These are phyloP conservation scores for Aromia moschata DNA, from an alignment of 2,888 invertebrate species.

Conservation along the genomic window DNA sequence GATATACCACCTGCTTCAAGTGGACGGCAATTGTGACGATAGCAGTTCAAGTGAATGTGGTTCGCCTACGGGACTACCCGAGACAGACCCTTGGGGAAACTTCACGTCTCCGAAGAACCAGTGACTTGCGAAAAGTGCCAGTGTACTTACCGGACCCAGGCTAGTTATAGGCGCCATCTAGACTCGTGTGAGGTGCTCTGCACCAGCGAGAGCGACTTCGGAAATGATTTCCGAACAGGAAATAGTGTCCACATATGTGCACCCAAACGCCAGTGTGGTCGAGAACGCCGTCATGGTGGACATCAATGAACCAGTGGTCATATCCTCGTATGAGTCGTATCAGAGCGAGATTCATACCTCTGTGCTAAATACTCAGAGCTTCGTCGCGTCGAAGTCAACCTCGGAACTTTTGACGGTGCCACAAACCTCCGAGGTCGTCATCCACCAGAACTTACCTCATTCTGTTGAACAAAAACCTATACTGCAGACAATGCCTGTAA, in stretches of 20 bases:
- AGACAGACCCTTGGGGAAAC: constrained; percentile 50
- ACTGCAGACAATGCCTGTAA: constrained; percentile 43
- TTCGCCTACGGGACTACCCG: constrained; percentile 47
- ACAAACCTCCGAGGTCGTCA: constrained; percentile 40
- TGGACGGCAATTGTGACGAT: constrained; percentile 67
- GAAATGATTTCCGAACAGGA: constrained; percentile 61
- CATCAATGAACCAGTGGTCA: constrained; percentile 51
- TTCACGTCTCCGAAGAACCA: constrained; percentile 72
- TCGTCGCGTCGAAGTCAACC: constrained; percentile 53
- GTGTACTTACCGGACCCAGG: constrained; percentile 84
- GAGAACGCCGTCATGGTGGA: constrained; percentile 38
- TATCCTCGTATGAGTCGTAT: constrained; percentile 57
- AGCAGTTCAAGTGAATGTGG: constrained; percentile 65
- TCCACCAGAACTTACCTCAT: constrained; percentile 38
- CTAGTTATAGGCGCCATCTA: constrained; percentile 83
- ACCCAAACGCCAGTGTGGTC: constrained; percentile 27
- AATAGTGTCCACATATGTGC: constrained; percentile 31
- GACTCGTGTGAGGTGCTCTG: constrained; percentile 80
- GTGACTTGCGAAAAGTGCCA: constrained; percentile 90
- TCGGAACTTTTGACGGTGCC: constrained; percentile 50
- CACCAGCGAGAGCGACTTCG: constrained; percentile 84
- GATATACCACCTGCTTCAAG: constrained; percentile 66
- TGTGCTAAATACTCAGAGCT: constrained; percentile 57
- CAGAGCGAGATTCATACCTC: constrained; percentile 60
- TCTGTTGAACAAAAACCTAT: constrained; percentile 44